Evolutionary conservation across 2,797 vertebrate genomes (phyloP), one percentile per base, ranked within the genome.

Genomic region (Microctenopoma stevenorrisi): DNA sequence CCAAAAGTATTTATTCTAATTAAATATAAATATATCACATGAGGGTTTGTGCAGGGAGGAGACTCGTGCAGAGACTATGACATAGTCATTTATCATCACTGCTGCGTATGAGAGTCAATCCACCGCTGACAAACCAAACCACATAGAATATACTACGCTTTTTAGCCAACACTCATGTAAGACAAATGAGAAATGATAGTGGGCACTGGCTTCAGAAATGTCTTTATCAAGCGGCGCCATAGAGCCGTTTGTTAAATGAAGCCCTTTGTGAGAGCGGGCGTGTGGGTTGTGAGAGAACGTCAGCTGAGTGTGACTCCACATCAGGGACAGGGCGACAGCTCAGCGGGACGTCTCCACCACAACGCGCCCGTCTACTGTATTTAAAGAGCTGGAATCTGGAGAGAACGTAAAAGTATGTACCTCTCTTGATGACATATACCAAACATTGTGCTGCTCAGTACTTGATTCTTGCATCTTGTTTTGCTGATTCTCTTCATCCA

Each of bases 221-320:
- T 33, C 12, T 33, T 13, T 3, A 28, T 14, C 37, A 42, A 26
- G 38, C 5, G 40, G 2, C 10, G 62, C 46, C 26, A 11, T 42
- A 13, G 7, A 43, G 40, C 33, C 7, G 40, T 40, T 46, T 35
- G 30, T 71, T 70, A 44, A 83, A 77, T 64, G 74, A 69, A 40
- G 11, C 38, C 74, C 81, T 85, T 71, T 87, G 79, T 87, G 12
- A 1, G 51, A 68, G 54, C 30, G 2, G 63, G 8, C 46, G 12
- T 30, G 81, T 78, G 71, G 71, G 81, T 14, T 72, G 62, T 72
- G 54, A 35, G 18, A 3, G 14, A 47, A 55, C 9, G 13, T 77
- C 71, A 67, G 76, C 71, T 58, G 65, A 65, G 53, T 61, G 3
- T 10, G 74, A 68, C 15, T 69, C 51, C 57, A 78, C 71, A 33